Evolutionary conservation across 2,888 invertebrate species (phyloP), one percentile per base, ranked within the genome.

Genomic region (Scaeva pyrastri): DNA sequence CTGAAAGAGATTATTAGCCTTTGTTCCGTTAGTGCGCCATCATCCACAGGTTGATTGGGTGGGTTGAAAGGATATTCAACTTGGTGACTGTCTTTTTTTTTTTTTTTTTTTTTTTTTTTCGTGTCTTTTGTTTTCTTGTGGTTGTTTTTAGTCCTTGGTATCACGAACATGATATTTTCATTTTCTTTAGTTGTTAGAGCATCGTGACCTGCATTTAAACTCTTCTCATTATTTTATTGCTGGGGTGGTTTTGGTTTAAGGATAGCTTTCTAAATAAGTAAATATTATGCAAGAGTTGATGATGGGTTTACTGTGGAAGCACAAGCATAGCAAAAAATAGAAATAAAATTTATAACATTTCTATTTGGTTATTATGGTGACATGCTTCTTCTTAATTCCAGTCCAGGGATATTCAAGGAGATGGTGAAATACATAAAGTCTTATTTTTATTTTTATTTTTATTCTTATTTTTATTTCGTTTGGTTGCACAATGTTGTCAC

Each of bases 1-100:
- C 70, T 74, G 64, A 84, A 79, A 79, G 79, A 84, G 83, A 84
- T 84, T 84, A 84, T 84, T 79, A 79, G 83, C 79, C 48, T 66
- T 66, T 66, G 66, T 79, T 66, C 50, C n/a, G 4, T 43, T 52
- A 31, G 19, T 68, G 23, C 31, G 14, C n/a, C 43, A 43, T 39
- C 52, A 62, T 52, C 83, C 26, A 84, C 82, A 43, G 60, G 82
- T 83, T 83, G 83, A 78, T 70, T 77, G 72, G 48, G 39, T 21
- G 11, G 16, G 11, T 2, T 10, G 26, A 50, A 16, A 55, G 62
- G 23, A 21, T 62, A 45, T 62, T 62, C 62, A 62, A 62, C 43
- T 62, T 43, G 6, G 41, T 58, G 58, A 19, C 52, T 52, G 7
- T 23, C 52, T 52, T 10, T 2, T 31, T n/a, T 23, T 14, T 26